Conservation (phyloP, 2,888 invertebrate genomes). For the Calameuta pallipes region DNA sequence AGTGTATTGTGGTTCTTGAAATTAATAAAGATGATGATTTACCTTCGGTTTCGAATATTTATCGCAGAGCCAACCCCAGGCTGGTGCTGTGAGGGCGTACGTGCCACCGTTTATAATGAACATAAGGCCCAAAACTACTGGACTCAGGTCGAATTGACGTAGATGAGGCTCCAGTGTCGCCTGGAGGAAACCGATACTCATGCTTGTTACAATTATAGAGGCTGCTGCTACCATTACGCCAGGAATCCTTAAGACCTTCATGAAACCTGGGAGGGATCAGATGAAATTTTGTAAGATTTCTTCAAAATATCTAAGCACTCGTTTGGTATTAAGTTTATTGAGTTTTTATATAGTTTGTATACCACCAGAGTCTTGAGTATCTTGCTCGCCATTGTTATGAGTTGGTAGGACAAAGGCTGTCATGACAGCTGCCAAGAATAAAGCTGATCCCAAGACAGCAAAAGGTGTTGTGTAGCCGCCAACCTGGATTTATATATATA, state of each 20-base stretch:
- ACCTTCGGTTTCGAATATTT: slow-evolving; percentile 74
- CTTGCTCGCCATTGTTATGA: slow-evolving; percentile 71
- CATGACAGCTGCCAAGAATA: slow-evolving; percentile 81
- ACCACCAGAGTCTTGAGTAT: slow-evolving; percentile 72
- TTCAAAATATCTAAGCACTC: not conserved
- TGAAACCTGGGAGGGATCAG: slow-evolving; percentile 69
- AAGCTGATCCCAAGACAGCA: slow-evolving; percentile 79
- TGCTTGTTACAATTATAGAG: slow-evolving; percentile 81
- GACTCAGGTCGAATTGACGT: slow-evolving; percentile 76
- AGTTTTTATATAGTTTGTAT: not conserved
- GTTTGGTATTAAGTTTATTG: not conserved
- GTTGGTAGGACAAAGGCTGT: slow-evolving; percentile 80
- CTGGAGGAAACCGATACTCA: slow-evolving; percentile 88
- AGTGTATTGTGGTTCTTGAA: not conserved
- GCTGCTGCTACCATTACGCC: slow-evolving; percentile 77
- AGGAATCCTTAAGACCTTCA: slow-evolving; percentile 78
- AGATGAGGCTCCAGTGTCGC: slow-evolving; percentile 91
- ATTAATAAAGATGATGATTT: slow-evolving; percentile 9
- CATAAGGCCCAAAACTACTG: slow-evolving; percentile 80
- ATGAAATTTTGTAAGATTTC: not conserved
- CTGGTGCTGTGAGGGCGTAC: slow-evolving; percentile 83
- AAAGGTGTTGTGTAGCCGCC: slow-evolving; percentile 87
- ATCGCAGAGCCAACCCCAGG: slow-evolving; percentile 86
- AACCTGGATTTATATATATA: slow-evolving; percentile 55
- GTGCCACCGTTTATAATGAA: slow-evolving; percentile 86